A percentile compares a stretch with the other conserved stretches of the same genome.
Evolutionary conservation across 2,113 vertebrate species (phyloP).

Genomic region (Grallaria varia): DNA sequence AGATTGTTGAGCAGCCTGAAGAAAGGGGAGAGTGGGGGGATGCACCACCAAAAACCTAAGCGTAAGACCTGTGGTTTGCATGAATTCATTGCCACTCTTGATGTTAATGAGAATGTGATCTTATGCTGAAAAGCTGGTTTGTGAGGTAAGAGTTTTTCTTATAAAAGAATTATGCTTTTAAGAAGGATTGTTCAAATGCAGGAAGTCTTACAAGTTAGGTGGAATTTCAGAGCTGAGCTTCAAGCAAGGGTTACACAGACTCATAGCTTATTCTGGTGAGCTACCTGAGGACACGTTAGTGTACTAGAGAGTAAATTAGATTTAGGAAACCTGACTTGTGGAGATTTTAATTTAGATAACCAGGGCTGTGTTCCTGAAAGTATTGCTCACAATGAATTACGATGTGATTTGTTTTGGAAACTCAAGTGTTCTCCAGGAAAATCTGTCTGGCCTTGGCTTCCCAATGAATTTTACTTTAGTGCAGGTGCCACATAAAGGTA

Average conservation of each 20-base stretch:
- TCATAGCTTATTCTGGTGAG: background rate
- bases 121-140: background rate
- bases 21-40: background rate
- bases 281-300: background rate
- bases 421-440: background rate
- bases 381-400: background rate
- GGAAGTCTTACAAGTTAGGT: background rate
- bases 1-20: background rate
- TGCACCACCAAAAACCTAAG: background rate
- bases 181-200: background rate
- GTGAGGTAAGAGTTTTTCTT: background rate
- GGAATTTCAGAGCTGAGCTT: background rate
- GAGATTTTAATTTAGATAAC: conserved; percentile 52
- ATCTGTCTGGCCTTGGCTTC: conserved; percentile 25
- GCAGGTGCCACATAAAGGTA: background rate
- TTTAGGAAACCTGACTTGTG: background rate
- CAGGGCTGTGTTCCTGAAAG: background rate
- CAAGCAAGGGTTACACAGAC: background rate
- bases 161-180: background rate
- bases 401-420: conserved; percentile 6
- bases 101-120: background rate
- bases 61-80: background rate
- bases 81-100: background rate
- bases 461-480: background rate
- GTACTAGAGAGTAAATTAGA: background rate